Evolutionary conservation across 2,888 invertebrate species (phyloP).

Genomic region (Pherbina coryleti): DNA sequence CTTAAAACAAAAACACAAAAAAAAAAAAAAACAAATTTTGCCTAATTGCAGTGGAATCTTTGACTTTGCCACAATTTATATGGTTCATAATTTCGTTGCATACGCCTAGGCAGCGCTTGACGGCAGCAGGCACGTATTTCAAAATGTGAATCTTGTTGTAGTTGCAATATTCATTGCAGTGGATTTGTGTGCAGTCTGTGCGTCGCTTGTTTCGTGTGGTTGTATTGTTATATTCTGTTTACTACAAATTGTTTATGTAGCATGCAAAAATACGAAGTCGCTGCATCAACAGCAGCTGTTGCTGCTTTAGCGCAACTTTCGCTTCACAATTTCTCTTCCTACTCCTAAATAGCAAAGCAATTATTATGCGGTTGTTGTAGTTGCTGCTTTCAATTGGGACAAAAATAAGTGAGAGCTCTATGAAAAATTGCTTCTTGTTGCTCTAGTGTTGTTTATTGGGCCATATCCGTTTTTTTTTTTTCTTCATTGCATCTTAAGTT

Average conservation of each 20-base stretch:
- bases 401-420: neutral
- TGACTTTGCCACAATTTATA: slow-evolving; percentile 8
- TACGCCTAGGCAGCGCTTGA: neutral
- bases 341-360: neutral
- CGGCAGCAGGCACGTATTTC: neutral
- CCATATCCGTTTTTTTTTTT: neutral
- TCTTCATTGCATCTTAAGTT: neutral
- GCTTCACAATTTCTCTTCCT: neutral
- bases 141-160: neutral
- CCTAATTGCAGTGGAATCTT: slow-evolving; percentile 25
- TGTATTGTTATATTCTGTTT: neutral
- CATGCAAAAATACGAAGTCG: neutral
- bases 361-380: slow-evolving; percentile 1
- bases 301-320: neutral
- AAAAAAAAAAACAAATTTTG: neutral
- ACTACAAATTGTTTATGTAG: no score
- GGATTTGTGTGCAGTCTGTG: neutral
- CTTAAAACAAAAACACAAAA: no score
- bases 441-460: slow-evolving; percentile 11
- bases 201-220: neutral
- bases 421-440: neutral
- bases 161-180: neutral
- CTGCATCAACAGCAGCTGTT: neutral
- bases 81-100: slow-evolving; percentile 18
- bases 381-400: neutral